Evolutionary conservation across 1,140 invertebrate species (phyloP).

Genomic region (Atta texana): DNA sequence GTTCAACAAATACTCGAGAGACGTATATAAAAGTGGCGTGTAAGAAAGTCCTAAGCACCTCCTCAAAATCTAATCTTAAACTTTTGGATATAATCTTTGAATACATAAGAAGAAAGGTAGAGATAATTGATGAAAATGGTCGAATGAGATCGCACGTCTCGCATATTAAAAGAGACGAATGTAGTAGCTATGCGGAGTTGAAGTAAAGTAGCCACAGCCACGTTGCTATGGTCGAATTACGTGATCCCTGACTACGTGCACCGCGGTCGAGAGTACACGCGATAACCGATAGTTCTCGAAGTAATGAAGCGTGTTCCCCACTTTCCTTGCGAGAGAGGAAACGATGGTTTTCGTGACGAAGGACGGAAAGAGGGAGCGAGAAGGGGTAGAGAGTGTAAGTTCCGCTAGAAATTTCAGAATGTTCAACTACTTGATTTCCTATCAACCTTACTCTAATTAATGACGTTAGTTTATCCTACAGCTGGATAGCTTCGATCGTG

Average conservation of each 20-base stretch:
- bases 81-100: background rate
- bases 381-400: background rate
- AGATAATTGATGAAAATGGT: constrained; percentile 26
- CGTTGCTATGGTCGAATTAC: constrained; percentile 24
- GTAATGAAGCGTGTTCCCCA: constrained; percentile 67
- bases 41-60: constrained; percentile 1
- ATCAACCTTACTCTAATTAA: constrained; percentile 42
- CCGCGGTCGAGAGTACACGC: constrained; percentile 17
- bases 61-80: background rate
- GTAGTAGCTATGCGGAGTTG: background rate
- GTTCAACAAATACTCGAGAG: constrained; percentile 8
- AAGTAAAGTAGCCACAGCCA: constrained; percentile 36
- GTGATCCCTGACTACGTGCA: constrained; percentile 56
- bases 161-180: constrained; percentile 38
- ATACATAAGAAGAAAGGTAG: background rate
- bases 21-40: background rate
- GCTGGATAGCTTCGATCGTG: background rate
- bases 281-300: constrained; percentile 73
- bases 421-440: constrained; percentile 36
- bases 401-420: constrained; percentile 41
- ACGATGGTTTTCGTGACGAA: background rate
- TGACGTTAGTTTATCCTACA: constrained; percentile 29
- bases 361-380: background rate
- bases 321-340: constrained; percentile 38
- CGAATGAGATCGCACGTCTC: background rate